Evolutionary conservation across 2,888 invertebrate species (phyloP).

Genomic region (Aporophyla nigra): DNA sequence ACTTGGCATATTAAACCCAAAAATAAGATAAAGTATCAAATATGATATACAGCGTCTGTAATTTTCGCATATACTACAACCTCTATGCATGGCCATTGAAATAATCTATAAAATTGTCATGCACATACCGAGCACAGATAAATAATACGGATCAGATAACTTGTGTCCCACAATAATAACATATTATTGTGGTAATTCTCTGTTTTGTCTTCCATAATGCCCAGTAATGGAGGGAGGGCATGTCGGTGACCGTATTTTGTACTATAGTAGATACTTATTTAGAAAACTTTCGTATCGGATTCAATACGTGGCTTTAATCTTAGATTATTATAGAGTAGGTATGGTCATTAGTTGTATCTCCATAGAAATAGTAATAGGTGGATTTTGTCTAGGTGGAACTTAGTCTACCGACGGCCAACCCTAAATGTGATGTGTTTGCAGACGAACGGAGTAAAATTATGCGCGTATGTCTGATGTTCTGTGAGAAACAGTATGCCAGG

Average conservation of each 20-base stretch:
- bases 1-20: neutral
- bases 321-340: conserved; percentile 38
- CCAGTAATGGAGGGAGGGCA: conserved; percentile 70
- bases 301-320: conserved; percentile 54
- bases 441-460: no score
- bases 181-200: conserved; percentile 86
- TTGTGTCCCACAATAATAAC: conserved; percentile 87
- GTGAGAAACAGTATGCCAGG: no score
- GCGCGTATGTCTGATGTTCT: no score
- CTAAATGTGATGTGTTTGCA: no score
- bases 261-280: conserved; percentile 57
- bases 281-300: conserved; percentile 58
- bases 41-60: conserved; percentile 43
- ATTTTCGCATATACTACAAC: conserved; percentile 66
- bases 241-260: conserved; percentile 54
- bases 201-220: conserved; percentile 77
- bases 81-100: conserved; percentile 84
- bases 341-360: neutral
- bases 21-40: no score
- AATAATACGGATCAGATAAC: conserved; percentile 88
- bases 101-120: conserved; percentile 89
- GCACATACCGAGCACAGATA: conserved; percentile 85
- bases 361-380: neutral
- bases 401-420: neutral
- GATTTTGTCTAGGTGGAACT: neutral